Evolutionary conservation across 1,140 invertebrate species (phyloP).

Genomic region (Bombyx mandarina): DNA sequence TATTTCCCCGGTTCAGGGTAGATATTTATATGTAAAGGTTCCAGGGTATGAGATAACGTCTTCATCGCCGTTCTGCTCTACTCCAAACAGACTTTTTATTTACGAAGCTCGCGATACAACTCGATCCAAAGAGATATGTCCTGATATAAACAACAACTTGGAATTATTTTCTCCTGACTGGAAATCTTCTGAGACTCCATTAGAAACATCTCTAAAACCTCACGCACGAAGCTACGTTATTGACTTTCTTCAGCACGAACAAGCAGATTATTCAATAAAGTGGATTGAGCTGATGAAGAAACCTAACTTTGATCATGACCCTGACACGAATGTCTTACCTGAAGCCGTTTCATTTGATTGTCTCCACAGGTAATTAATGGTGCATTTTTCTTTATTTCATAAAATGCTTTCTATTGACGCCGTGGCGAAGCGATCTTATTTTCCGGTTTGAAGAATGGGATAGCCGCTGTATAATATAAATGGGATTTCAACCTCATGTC

Average conservation of each 20-base stretch:
- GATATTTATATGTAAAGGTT: slow-evolving; percentile 80
- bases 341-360: slow-evolving; percentile 76
- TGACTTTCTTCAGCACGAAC: slow-evolving; percentile 79
- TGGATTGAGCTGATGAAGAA: slow-evolving; percentile 86
- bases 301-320: slow-evolving; percentile 69
- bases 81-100: slow-evolving; percentile 80
- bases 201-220: slow-evolving; percentile 68
- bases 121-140: slow-evolving; percentile 77
- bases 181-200: slow-evolving; percentile 70
- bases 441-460: too few species aligned
- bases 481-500: too few species aligned
- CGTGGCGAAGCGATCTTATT: too few species aligned
- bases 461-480: too few species aligned
- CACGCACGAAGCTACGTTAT: slow-evolving; percentile 79
- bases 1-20: slow-evolving; percentile 72
- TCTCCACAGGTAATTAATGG: slow-evolving; percentile 74
- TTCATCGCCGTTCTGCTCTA: slow-evolving; percentile 74
- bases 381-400: not conserved
- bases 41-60: slow-evolving; percentile 74
- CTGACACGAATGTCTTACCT: slow-evolving; percentile 72
- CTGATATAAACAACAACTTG: slow-evolving; percentile 69
- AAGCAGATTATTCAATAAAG: slow-evolving; percentile 79
- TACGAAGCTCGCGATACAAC: slow-evolving; percentile 77
- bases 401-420: too few species aligned
- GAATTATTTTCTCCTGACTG: slow-evolving; percentile 84